phyloP scores from a whole-genome alignment of 2,797 vertebrate genomes.

The Hafferia zeledoni region DNA sequence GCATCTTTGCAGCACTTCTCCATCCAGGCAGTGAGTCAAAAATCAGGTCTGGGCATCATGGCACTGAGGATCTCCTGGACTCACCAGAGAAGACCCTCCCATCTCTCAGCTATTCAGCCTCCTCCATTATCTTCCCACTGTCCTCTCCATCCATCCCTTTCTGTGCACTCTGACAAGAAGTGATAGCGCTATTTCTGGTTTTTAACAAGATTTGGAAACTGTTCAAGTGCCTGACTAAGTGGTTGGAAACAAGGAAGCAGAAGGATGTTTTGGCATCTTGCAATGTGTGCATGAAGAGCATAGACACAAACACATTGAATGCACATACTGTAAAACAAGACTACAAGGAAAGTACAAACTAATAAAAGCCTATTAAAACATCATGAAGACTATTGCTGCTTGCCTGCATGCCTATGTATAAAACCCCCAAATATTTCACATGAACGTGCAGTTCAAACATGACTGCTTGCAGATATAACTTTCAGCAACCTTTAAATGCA shows the following conservation, averaged over 20 bases:
- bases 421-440: constrained; percentile 45
- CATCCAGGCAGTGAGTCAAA: neutral
- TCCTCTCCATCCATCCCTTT: neutral
- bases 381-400: neutral
- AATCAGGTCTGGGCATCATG: accelerated
- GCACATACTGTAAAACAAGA: constrained; percentile 61
- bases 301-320: constrained; percentile 56
- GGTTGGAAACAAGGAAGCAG: constrained; percentile 60
- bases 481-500: constrained; percentile 67
- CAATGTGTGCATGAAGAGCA: constrained; percentile 34
- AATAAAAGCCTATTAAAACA: constrained; percentile 62
- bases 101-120: accelerated
- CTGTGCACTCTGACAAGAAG: neutral
- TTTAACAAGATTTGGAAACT: constrained; percentile 53
- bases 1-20: neutral
- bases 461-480: constrained; percentile 55
- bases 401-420: neutral
- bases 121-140: neutral
- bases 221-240: constrained; percentile 35
- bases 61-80: accelerated
- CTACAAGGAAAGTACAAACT: constrained; percentile 55
- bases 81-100: neutral
- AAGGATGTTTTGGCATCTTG: constrained; percentile 63
- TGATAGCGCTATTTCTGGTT: constrained; percentile 28
- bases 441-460: neutral